Evolutionary conservation across 2,113 vertebrate genomes (phyloP).

Genomic region (Gasterosteus nipponicus): DNA sequence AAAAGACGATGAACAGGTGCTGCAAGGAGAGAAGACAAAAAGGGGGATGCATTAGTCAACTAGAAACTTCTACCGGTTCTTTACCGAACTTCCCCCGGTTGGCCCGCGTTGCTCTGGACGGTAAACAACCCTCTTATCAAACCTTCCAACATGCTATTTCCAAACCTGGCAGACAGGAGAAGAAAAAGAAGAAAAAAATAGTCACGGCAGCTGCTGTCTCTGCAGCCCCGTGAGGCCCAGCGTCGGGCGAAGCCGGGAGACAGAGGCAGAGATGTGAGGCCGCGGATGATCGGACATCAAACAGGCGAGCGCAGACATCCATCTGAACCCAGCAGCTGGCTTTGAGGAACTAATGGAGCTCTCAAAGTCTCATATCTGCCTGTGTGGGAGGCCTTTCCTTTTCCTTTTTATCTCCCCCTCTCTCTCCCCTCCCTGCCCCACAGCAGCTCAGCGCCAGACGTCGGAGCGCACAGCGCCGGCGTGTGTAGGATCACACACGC

Average conservation of each 20-base stretch:
- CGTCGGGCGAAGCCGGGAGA: constrained; percentile 42
- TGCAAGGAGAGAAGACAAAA: constrained; percentile 47
- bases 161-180: constrained; percentile 3
- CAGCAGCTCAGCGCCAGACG: constrained; percentile 51
- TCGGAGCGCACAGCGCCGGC: constrained; percentile 28
- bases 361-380: constrained; percentile 64
- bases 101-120: not conserved
- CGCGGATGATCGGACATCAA: constrained; percentile 71
- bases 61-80: not conserved
- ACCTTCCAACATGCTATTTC: constrained; percentile 10
- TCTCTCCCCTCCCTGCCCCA: constrained; percentile 5
- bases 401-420: constrained; percentile 57
- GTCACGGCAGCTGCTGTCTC: constrained; percentile 57
- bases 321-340: constrained; percentile 70
- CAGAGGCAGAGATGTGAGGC: constrained; percentile 63
- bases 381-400: constrained; percentile 70
- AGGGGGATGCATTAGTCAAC: constrained; percentile 7
- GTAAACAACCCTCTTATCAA: constrained; percentile 7
- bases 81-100: not conserved
- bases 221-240: constrained; percentile 53
- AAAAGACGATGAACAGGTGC: constrained; percentile 36
- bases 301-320: constrained; percentile 58
- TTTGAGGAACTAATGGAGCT: constrained; percentile 72
- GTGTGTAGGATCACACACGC: constrained; percentile 58
- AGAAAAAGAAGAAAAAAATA: constrained; percentile 20